A percentile compares a stretch with the other conserved stretches of the same genome.
These are phyloP conservation scores for Drosophila longiperda DNA, from an alignment of 2,888 invertebrate species.

Conservation along the genomic window DNA sequence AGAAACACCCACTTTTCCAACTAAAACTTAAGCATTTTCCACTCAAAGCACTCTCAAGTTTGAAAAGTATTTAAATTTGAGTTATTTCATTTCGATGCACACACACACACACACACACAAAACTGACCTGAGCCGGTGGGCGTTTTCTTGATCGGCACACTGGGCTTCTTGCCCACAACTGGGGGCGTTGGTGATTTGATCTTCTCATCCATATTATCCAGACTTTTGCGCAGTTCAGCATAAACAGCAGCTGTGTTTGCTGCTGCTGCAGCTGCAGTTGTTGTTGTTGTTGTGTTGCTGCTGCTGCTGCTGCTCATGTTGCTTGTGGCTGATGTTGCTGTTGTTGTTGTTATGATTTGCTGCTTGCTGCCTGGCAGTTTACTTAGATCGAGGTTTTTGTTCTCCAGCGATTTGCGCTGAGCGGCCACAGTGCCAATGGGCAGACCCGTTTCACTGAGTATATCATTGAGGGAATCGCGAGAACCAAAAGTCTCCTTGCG, in stretches of 20 bases:
- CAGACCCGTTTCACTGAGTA: constrained; percentile 83
- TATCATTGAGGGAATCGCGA: constrained; percentile 84
- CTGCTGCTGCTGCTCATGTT: constrained; percentile 40
- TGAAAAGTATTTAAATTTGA: constrained; percentile 2
- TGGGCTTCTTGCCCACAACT: constrained; percentile 87
- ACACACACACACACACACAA: neutral
- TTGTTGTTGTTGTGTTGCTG: constrained; percentile 52
- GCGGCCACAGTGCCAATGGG: constrained; percentile 85
- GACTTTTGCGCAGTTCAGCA: constrained; percentile 81
- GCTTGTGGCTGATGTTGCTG: constrained; percentile 38
- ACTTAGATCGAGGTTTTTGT: constrained; percentile 83
- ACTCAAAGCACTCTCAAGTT: neutral
- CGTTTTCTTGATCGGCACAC: constrained; percentile 89
- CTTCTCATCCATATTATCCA: constrained; percentile 85
- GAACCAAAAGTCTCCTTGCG: constrained; percentile 85
- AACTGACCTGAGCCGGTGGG: constrained; percentile 86
- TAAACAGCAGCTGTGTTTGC: constrained; percentile 51
- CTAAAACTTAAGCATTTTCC: neutral
- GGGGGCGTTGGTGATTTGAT: constrained; percentile 85
- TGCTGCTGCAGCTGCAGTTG: constrained; percentile 31
- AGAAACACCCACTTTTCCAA: neutral
- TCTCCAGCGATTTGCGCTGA: constrained; percentile 86
- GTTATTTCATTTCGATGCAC: constrained; percentile 27
- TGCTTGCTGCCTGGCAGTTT: constrained; percentile 72
- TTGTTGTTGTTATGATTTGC: constrained; percentile 53